Evolutionary conservation across 2,888 invertebrate genomes (phyloP).

Genomic region (Lepidochitona cinerea): DNA sequence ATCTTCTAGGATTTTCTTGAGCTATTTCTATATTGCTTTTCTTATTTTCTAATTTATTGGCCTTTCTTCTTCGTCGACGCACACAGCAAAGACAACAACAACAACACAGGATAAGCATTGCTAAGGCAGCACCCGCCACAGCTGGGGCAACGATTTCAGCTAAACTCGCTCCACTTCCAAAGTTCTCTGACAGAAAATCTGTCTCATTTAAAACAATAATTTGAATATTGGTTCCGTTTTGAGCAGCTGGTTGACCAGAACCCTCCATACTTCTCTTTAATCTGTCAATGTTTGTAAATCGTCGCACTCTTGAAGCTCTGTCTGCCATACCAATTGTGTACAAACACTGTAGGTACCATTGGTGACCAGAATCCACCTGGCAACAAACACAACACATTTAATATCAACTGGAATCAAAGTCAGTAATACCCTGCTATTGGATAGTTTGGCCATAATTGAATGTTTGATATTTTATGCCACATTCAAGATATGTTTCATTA

Average conservation of each 20-base stretch:
- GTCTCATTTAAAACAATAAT: slow-evolving; percentile 15
- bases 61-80: slow-evolving; percentile 28
- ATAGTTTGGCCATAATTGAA: too few relatives aligned
- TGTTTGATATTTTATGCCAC: too few relatives aligned
- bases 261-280: not conserved
- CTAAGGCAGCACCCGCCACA: slow-evolving; percentile 20
- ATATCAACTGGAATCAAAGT: too few relatives aligned
- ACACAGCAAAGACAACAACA: slow-evolving; percentile 27
- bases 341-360: slow-evolving; percentile 71
- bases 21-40: slow-evolving; percentile 40
- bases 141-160: slow-evolving; percentile 5
- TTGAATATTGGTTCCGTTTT: slow-evolving; percentile 59
- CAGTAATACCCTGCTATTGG: too few relatives aligned
- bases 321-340: slow-evolving; percentile 62
- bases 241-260: slow-evolving; percentile 6
- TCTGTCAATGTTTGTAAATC: slow-evolving; percentile 30
- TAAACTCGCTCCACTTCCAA: not conserved
- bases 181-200: not conserved
- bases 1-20: slow-evolving; percentile 36
- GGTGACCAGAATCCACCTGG: slow-evolving; percentile 67
- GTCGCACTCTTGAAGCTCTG: slow-evolving; percentile 37
- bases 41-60: slow-evolving; percentile 13
- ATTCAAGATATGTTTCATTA: too few relatives aligned
- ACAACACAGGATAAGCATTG: slow-evolving; percentile 11
- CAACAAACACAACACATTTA: too few relatives aligned